Evolutionary conservation across 2,797 vertebrate species (phyloP).

Genomic region (Macrochelys suwanniensis): DNA sequence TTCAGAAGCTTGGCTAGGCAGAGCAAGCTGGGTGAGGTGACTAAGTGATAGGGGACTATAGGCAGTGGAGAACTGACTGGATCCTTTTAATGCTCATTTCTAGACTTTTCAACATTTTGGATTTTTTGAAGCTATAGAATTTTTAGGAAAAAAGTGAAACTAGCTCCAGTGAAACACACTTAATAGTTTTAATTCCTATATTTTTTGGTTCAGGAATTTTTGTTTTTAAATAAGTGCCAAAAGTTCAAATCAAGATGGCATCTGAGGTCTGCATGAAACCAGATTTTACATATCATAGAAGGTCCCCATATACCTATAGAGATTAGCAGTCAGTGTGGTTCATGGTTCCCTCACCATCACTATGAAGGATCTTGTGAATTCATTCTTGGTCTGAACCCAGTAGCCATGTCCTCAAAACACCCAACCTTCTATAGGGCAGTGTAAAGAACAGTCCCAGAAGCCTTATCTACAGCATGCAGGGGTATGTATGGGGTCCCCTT

Average conservation of each 20-base stretch:
- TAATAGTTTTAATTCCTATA: no score
- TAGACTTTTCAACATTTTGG: no score
- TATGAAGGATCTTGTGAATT: not conserved
- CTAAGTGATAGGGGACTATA: not conserved
- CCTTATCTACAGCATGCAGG: not conserved
- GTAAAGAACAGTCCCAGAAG: not conserved
- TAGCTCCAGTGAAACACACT: no score
- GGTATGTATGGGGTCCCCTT: not conserved
- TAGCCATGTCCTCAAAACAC: not conserved
- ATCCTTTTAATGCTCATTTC: not conserved
- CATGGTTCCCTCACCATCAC: not conserved
- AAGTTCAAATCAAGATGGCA: no score
- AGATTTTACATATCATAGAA: no score
- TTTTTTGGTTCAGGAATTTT: no score
- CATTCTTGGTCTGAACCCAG: not conserved
- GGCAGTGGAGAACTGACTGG: not conserved
- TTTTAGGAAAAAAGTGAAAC: no score
- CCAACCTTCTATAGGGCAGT: not conserved
- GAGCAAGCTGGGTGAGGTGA: not conserved
- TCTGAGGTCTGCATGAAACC: no score
- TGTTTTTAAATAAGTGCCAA: no score
- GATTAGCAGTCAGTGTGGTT: not conserved
- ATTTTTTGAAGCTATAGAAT: no score
- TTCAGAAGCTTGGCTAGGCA: not conserved
- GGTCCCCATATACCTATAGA: not conserved